Evolutionary conservation across 2,797 vertebrate species (phyloP).

Genomic region (Erethizon dorsatum): DNA sequence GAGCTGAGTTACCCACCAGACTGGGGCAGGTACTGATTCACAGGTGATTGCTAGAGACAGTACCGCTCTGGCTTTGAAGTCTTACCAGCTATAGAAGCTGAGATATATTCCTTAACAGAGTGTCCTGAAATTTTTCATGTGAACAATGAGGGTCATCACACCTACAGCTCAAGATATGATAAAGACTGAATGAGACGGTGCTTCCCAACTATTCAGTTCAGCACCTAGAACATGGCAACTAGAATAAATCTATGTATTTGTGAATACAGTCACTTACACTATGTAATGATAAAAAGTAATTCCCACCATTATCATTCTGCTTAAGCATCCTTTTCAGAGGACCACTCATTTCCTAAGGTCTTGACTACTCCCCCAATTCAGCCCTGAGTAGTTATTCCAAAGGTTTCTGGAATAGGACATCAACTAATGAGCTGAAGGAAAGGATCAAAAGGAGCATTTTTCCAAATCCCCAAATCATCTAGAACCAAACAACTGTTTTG

Average conservation of each 20-base stretch:
- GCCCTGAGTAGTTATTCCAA: neutral
- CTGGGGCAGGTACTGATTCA: neutral
- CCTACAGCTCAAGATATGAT: neutral
- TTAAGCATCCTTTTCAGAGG: neutral
- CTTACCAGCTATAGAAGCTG: neutral
- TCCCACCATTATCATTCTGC: neutral
- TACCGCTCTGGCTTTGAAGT: too few species aligned
- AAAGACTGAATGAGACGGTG: neutral
- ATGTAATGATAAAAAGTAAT: slow-evolving; percentile 22
- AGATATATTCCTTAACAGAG: neutral
- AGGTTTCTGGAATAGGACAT: neutral
- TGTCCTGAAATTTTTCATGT: neutral
- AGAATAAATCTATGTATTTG: slow-evolving; percentile 1
- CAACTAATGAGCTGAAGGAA: neutral
- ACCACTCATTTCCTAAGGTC: neutral
- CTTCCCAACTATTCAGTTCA: neutral
- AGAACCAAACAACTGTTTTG: neutral
- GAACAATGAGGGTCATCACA: neutral
- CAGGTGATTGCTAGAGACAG: neutral
- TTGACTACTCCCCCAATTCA: neutral
- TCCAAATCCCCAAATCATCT: neutral
- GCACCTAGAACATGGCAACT: neutral
- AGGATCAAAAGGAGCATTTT: neutral
- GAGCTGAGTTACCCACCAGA: neutral
- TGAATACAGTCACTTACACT: neutral